A percentile compares a stretch with the other conserved stretches of the same genome.
These are phyloP conservation scores for Mesopsocus fuscifrons DNA, from an alignment of 2,888 invertebrate species.

Conservation along the genomic window DNA sequence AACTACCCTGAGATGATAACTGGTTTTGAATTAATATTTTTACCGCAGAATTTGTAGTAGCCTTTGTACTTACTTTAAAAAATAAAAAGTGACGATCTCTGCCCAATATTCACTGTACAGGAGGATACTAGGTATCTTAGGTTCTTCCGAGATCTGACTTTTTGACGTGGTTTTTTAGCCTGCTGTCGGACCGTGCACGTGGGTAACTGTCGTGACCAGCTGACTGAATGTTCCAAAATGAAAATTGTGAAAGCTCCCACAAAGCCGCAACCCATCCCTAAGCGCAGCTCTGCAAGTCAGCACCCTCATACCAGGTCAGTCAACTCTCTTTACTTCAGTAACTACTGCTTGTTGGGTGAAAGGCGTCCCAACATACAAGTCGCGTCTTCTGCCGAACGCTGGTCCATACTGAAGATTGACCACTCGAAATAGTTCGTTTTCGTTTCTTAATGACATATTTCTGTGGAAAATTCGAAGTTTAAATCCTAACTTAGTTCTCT, in stretches of 20 bases:
- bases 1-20: no score
- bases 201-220: conserved; percentile 73
- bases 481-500: no score
- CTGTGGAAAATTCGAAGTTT: no score
- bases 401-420: no score
- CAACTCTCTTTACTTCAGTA: not conserved
- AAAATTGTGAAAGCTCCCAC: conserved; percentile 25
- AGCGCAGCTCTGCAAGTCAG: conserved; percentile 14
- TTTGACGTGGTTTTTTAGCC: no score
- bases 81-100: no score
- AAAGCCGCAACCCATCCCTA: conserved; percentile 5
- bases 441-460: no score
- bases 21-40: conserved; percentile 11
- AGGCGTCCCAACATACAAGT: not conserved
- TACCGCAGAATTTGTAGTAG: not conserved
- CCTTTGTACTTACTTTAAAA: not conserved
- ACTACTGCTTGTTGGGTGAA: not conserved
- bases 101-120: no score
- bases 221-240: conserved; percentile 60
- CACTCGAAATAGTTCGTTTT: no score
- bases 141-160: no score
- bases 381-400: no score
- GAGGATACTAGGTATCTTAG: no score
- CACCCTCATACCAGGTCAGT: conserved; percentile 17
- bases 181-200: conserved; percentile 77